Evolutionary conservation across 2,797 vertebrate genomes (phyloP).

Genomic region (Acestrorhynchus altus): DNA sequence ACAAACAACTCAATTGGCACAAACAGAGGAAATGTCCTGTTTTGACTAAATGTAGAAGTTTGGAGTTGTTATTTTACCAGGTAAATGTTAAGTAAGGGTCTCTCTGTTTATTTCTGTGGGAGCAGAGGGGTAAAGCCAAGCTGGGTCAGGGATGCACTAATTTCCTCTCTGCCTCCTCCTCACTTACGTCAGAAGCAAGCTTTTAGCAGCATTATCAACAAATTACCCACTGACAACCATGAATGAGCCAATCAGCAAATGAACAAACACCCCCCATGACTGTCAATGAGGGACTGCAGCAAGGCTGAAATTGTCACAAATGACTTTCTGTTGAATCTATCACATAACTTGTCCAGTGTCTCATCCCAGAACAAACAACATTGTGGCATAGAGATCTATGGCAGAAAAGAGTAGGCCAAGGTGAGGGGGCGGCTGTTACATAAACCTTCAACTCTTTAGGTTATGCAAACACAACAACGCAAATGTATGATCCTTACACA

Average conservation of each 20-base stretch:
- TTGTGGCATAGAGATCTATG: neutral
- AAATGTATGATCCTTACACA: neutral
- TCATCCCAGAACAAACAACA: neutral
- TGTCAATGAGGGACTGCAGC: slow-evolving; percentile 14
- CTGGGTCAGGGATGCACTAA: slow-evolving; percentile 40
- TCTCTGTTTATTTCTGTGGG: slow-evolving; percentile 43
- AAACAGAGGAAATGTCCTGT: slow-evolving; percentile 27
- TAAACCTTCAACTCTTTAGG: slow-evolving; percentile 14
- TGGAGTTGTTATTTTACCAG: slow-evolving; percentile 23
- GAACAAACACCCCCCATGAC: neutral
- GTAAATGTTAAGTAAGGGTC: neutral
- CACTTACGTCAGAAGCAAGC: slow-evolving; percentile 48
- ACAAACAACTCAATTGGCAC: slow-evolving; percentile 28
- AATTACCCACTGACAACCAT: slow-evolving; percentile 37
- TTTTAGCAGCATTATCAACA: slow-evolving; percentile 46
- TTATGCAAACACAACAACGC: slow-evolving; percentile 27
- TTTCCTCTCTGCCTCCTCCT: slow-evolving; percentile 55
- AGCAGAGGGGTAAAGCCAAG: slow-evolving; percentile 25
- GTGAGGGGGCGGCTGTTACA: slow-evolving; percentile 15
- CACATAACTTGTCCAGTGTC: neutral
- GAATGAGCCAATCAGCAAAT: slow-evolving; percentile 44
- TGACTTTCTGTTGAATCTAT: slow-evolving; percentile 29
- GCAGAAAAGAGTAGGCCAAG: neutral
- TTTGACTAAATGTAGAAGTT: slow-evolving; percentile 41
- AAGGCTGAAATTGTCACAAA: slow-evolving; percentile 13